Evolutionary conservation across 1,140 invertebrate species (phyloP).

Genomic region (Aphelenchoides fujianensis): DNA sequence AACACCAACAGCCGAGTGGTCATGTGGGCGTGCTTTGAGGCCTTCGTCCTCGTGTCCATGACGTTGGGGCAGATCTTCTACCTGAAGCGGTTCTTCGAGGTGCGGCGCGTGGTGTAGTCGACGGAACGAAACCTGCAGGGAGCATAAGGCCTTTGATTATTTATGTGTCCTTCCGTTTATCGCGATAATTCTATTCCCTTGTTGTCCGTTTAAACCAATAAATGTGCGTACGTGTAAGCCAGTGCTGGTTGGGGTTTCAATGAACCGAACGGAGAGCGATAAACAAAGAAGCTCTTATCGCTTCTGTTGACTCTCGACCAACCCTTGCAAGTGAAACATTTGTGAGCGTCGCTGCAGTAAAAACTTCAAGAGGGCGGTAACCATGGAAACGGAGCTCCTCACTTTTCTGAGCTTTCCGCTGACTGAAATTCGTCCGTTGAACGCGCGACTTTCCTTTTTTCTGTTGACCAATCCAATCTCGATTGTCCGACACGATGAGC

Average conservation of each 20-base stretch:
- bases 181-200: not conserved
- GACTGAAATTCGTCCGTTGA: too few relatives aligned
- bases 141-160: too few relatives aligned
- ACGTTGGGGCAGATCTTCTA: slow-evolving; percentile 75
- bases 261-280: too few relatives aligned
- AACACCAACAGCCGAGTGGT: slow-evolving; percentile 96
- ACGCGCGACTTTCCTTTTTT: not conserved
- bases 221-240: too few relatives aligned
- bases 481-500: not conserved
- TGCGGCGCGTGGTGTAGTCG: slow-evolving; percentile 91
- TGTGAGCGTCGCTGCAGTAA: too few relatives aligned
- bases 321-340: too few relatives aligned
- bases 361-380: not conserved
- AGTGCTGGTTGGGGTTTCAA: too few relatives aligned
- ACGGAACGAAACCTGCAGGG: too few relatives aligned
- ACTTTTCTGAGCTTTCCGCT: too few relatives aligned
- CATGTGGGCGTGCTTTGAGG: slow-evolving; percentile 97
- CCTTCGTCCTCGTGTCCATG: slow-evolving; percentile 73
- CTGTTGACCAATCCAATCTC: not conserved
- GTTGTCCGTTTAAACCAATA: not conserved
- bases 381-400: not conserved
- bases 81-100: slow-evolving; percentile 97
- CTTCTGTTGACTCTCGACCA: too few relatives aligned
- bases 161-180: too few relatives aligned
- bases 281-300: too few relatives aligned